Conservation (phyloP, 1,140 invertebrate genomes). For the Neotoxoptera formosana region DNA sequence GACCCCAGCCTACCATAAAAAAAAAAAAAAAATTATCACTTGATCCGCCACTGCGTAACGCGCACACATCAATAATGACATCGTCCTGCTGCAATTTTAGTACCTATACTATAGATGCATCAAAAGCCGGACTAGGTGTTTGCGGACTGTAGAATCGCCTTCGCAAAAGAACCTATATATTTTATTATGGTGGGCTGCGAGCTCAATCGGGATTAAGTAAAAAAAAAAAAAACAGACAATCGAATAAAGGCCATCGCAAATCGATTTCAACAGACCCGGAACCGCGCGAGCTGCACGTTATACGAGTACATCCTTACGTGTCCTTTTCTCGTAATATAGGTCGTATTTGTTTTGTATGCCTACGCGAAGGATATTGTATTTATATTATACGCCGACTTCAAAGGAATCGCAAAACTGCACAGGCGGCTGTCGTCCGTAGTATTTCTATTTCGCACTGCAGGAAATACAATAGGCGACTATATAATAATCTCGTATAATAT, state of each 20-base stretch:
- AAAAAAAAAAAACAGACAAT: background rate
- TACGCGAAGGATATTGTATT: background rate
- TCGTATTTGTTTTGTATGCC: background rate
- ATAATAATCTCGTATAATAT: no score
- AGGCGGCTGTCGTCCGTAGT: background rate
- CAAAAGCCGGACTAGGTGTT: background rate
- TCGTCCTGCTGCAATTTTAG: background rate
- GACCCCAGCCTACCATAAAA: no score
- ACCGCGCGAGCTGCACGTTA: background rate
- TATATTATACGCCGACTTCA: background rate
- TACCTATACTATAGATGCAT: no score
- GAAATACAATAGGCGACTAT: background rate
- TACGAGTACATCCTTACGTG: background rate
- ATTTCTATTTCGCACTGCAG: background rate
- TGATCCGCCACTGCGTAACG: background rate
- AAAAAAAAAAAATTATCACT: no score
- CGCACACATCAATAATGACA: no score
- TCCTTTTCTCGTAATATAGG: background rate
- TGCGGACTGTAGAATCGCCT: background rate
- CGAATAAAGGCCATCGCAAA: background rate
- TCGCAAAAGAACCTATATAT: background rate
- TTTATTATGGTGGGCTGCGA: background rate
- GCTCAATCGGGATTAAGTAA: background rate
- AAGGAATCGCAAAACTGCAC: background rate
- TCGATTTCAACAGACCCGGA: background rate